These are phyloP conservation scores for Dendrophyllia cribrosa DNA, from an alignment of 64 coral and sea anemone genomes.

Conservation along the genomic window DNA sequence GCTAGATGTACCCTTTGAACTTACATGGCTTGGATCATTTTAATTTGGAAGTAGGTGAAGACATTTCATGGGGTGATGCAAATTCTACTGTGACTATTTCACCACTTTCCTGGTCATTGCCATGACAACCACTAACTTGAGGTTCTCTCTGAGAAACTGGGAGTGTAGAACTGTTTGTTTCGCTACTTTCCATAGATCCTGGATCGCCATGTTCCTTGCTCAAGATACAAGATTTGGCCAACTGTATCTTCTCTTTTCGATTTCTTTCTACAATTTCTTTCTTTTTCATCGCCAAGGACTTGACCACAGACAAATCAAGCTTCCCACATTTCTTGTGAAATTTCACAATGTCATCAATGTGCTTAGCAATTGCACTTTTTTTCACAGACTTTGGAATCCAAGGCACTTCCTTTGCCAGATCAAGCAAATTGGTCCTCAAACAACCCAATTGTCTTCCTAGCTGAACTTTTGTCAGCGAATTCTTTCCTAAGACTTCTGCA, in stretches of 20 bases:
- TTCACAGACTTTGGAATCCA: conserved; percentile 40
- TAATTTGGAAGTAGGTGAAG: neutral
- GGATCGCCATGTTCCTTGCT: neutral
- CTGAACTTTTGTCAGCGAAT: neutral
- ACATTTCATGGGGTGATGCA: neutral
- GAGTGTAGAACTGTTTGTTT: no score
- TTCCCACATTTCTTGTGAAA: conserved; percentile 8
- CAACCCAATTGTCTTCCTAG: neutral
- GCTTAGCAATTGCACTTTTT: neutral
- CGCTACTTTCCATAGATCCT: neutral
- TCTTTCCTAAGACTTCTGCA: conserved; percentile 11
- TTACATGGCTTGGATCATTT: neutral
- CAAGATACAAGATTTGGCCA: neutral
- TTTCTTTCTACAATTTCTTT: neutral
- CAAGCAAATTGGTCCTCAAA: neutral
- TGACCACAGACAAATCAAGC: neutral
- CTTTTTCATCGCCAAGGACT: conserved; percentile 27
- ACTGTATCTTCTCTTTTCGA: conserved; percentile 35
- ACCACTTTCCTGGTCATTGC: neutral
- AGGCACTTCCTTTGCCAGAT: conserved; percentile 9
- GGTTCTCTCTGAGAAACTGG: neutral
- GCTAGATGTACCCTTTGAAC: neutral
- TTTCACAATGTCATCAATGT: conserved; percentile 18
- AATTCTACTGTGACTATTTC: neutral
- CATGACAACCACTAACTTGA: neutral